Evolutionary conservation across 2,888 invertebrate genomes (phyloP).

Genomic region (Lasioglossum morio): DNA sequence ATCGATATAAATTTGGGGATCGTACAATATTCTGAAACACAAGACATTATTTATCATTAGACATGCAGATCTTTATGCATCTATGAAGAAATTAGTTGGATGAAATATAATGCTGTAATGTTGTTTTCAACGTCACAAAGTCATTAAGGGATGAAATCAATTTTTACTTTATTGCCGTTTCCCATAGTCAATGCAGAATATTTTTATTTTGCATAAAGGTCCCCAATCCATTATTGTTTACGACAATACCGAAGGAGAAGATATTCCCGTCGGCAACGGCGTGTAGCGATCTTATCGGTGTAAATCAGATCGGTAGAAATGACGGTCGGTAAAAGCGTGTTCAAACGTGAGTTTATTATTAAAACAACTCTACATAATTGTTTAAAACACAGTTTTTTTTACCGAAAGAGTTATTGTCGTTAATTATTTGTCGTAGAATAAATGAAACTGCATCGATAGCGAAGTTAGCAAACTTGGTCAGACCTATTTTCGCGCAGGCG

Average conservation of each 20-base stretch:
- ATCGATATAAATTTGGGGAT: conserved; percentile 70
- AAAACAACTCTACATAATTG: background rate
- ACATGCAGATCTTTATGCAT: too few relatives aligned
- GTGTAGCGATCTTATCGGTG: background rate
- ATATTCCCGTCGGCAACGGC: background rate
- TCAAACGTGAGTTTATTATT: background rate
- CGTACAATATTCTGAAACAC: conserved; percentile 71
- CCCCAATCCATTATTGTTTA: background rate
- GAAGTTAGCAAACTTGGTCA: background rate
- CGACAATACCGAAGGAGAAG: background rate
- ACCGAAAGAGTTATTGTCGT: background rate
- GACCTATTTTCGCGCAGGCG: conserved; percentile 70
- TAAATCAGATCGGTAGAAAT: background rate
- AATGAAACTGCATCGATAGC: background rate
- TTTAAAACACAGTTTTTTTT: too few relatives aligned
- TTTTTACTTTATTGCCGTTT: too few relatives aligned
- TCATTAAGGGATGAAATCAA: too few relatives aligned
- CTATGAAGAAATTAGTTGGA: too few relatives aligned
- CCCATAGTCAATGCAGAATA: too few relatives aligned
- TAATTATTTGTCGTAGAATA: background rate
- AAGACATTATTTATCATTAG: too few relatives aligned
- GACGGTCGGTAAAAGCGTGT: background rate
- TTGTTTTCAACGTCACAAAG: too few relatives aligned
- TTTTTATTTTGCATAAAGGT: too few relatives aligned
- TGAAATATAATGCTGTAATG: too few relatives aligned